Evolutionary conservation across 1,140 invertebrate species (phyloP), one percentile per base, ranked within the genome.

Genomic region (Diabrotica virgifera): DNA sequence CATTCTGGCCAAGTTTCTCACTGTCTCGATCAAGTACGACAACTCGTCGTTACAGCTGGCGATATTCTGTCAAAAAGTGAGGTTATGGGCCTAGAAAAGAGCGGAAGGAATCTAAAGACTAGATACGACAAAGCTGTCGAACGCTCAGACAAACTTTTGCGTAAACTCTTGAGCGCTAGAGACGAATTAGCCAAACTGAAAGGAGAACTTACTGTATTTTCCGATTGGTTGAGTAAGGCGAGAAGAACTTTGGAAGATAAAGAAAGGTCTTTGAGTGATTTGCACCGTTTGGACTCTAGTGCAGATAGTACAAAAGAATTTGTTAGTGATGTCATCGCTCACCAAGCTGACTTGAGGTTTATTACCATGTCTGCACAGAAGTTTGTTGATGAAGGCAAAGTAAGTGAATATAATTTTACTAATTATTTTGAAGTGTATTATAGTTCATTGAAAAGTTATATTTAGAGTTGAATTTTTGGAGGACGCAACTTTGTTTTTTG

Each of bases 331-430:
- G 93, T 97, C 0, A 95, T 97, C 71, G 90, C 93, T 3, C 95
- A 97, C 75, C 94, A 97, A 79, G 95, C 94, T 1, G 95, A 98
- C 81, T 80, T 97, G 2, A 83, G 95, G 35, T 97, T 96, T 77
- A 94, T 97, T 63, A 95, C 93, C 1, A 96, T 97, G 90, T 89
- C 93, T 0, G 93, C 93, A 0, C 94, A 97, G 80, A 96, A 96
- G 79, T 97, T 96, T 79, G 86, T 95, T 46, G 94, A 96, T 73
- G 93, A 97, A 78, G 93, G 92, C 74, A 95, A 94, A 80, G 87
- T 89, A 77, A 63, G 51, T 46, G 40, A 6, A 46, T 10, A 24
- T 2, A 24, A 24, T 24, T 24, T 24, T 24, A 24, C 24, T 4
- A 24, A 24, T 24, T 24, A 24, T 24, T 24, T 24, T 24, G 24